Percentiles rank a stretch among this genome's conserved stretches.
These are phyloP conservation scores for Nesidiocoris tenuis DNA, from an alignment of 2,888 invertebrate species.

Conservation along the genomic window DNA sequence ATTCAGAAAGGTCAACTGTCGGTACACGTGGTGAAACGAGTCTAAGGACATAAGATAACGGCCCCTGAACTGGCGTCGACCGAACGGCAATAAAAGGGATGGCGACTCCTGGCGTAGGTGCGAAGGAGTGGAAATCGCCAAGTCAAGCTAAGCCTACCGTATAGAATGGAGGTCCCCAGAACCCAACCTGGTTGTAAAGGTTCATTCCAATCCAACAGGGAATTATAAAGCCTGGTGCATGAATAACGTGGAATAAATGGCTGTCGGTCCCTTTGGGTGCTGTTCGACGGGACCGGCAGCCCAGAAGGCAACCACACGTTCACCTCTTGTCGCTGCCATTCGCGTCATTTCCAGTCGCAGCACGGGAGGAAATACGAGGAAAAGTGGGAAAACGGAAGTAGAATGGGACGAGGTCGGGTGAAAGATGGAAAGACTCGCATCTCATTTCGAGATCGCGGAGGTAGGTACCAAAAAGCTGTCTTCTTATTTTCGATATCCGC, in stretches of 20 bases:
- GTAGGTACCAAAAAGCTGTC: too few relatives aligned
- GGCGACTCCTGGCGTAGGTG: not conserved
- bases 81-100: not conserved
- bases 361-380: not conserved
- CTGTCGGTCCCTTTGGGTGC: constrained; percentile 17
- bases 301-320: constrained; percentile 8
- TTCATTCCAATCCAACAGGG: constrained; percentile 33
- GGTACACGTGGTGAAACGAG: too few relatives aligned
- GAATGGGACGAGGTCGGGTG: too few relatives aligned
- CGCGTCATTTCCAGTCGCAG: not conserved
- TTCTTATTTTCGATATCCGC: too few relatives aligned
- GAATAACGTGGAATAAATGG: constrained; percentile 33
- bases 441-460: too few relatives aligned
- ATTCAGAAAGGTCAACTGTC: too few relatives aligned
- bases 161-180: not conserved
- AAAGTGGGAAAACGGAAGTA: too few relatives aligned
- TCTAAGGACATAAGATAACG: too few relatives aligned
- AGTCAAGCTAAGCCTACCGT: not conserved
- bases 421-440: too few relatives aligned
- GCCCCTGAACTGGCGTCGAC: not conserved
- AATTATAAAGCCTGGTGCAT: constrained; percentile 31
- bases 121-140: not conserved
- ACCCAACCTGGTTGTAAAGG: constrained; percentile 29
- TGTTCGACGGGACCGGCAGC: constrained; percentile 12
- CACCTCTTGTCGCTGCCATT: constrained; percentile 24